Conservation (phyloP, 2,797 vertebrate genomes). For the Uromys caudimaculatus region DNA sequence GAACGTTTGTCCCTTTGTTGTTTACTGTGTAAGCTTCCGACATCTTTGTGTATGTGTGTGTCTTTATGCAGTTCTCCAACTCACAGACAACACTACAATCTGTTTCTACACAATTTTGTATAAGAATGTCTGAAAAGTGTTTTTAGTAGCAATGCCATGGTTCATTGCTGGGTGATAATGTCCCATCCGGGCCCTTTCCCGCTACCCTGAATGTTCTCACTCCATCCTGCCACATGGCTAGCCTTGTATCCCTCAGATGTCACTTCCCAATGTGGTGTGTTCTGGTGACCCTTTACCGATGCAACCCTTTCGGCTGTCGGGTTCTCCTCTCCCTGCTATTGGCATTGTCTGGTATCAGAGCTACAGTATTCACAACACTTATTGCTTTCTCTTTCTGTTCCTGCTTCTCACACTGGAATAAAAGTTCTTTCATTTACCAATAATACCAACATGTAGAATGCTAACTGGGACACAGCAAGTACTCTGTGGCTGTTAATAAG, state of each 20-base stretch:
- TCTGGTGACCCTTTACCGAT: not conserved
- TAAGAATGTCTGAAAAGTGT: constrained; percentile 10
- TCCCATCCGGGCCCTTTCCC: not conserved
- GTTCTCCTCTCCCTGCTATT: not conserved
- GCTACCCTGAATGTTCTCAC: not conserved
- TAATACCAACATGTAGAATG: not conserved
- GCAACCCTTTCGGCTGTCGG: not conserved
- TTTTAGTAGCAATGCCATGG: not conserved
- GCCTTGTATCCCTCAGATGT: not conserved
- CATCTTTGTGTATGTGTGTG: not conserved
- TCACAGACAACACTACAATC: not conserved
- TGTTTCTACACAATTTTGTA: not conserved
- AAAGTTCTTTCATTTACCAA: not conserved
- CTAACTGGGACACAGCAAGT: not conserved
- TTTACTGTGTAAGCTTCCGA: not conserved
- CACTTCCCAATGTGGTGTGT: not conserved
- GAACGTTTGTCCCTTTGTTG: not conserved
- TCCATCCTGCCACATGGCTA: not conserved
- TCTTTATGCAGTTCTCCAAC: not conserved
- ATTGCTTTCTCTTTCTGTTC: not conserved
- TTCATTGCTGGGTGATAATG: not conserved
- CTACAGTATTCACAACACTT: not conserved
- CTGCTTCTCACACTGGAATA: not conserved
- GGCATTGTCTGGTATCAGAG: not conserved
- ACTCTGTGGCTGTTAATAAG: not conserved